A percentile compares a stretch with the other conserved stretches of the same genome.
Conservation (phyloP, 2,113 vertebrate genomes). For the Strix aluco region DNA sequence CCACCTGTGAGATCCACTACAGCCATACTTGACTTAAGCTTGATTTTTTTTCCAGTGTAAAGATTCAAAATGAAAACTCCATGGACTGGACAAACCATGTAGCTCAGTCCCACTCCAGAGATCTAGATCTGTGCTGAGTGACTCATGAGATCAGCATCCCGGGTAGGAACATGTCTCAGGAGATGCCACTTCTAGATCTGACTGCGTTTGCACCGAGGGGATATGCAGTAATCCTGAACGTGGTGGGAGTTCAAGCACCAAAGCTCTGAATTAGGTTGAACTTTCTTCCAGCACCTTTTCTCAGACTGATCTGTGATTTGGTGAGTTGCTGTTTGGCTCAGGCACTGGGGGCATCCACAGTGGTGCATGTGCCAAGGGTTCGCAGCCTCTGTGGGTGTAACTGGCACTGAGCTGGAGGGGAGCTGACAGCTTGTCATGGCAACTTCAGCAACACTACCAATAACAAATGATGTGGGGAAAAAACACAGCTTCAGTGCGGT, state of each 20-base stretch:
- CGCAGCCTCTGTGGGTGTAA: not conserved
- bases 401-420: not conserved
- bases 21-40: not conserved
- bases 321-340: not conserved
- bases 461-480: not conserved
- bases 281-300: not conserved
- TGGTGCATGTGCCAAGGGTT: fast-evolving
- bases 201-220: not conserved
- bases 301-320: not conserved
- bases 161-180: fast-evolving
- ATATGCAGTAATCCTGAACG: not conserved
- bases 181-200: not conserved
- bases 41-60: not conserved
- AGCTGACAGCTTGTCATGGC: not conserved
- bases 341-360: not conserved
- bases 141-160: fast-evolving
- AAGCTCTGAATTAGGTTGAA: not conserved
- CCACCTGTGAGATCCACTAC: not conserved
- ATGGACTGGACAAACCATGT: not conserved
- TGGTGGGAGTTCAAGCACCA: not conserved
- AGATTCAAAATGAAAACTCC: not conserved
- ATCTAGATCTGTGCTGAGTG: not conserved
- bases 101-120: not conserved
- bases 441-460: not conserved
- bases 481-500: not conserved